phyloP scores from a whole-genome alignment of 2,113 vertebrate genomes.

The Chaetorhynchus papuensis region DNA sequence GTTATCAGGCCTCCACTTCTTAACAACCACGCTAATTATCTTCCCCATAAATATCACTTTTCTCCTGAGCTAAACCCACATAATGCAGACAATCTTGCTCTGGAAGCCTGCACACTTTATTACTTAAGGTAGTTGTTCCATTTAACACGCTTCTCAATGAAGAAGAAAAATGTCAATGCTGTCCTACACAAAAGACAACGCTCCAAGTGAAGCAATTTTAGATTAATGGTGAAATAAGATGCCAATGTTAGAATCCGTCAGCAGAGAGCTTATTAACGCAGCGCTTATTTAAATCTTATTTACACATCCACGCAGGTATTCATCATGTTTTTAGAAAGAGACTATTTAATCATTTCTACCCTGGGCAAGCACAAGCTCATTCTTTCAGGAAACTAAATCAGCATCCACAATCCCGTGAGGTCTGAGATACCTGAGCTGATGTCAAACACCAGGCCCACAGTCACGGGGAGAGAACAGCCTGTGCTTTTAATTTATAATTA shows the following conservation, averaged over 20 bases:
- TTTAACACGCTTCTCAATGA: neutral
- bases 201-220: neutral
- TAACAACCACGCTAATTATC: neutral
- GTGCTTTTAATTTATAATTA: constrained; percentile 34
- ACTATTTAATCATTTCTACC: neutral
- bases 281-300: constrained; percentile 19
- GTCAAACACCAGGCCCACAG: neutral
- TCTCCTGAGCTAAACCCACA: neutral
- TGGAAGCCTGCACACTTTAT: neutral
- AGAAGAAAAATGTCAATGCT: neutral
- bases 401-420: neutral
- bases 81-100: neutral
- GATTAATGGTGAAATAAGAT: constrained; percentile 12
- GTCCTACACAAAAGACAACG: neutral
- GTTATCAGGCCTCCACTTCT: neutral
- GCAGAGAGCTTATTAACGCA: neutral
- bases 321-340: neutral
- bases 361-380: neutral
- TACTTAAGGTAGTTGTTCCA: neutral
- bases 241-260: neutral
- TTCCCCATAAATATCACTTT: neutral
- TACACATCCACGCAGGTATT: constrained; percentile 6
- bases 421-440: neutral
- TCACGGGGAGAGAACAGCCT: neutral
- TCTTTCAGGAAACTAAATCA: neutral